phyloP scores from a whole-genome alignment of 2,888 invertebrate genomes.

The Andrena praecox region DNA sequence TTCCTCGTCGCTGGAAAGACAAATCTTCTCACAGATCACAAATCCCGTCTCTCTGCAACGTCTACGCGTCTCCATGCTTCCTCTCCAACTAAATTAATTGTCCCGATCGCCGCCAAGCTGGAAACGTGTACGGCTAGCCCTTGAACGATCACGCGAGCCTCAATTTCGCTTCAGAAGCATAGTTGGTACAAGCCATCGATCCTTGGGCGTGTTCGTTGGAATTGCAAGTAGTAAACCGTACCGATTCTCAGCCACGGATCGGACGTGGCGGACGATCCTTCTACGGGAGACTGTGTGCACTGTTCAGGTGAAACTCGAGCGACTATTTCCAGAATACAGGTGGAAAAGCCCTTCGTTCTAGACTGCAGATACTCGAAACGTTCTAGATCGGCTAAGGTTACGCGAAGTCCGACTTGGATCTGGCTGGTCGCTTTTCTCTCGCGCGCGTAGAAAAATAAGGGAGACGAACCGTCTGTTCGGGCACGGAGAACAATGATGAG shows the following conservation, averaged over 20 bases:
- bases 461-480: constrained; percentile 34
- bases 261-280: too few relatives aligned
- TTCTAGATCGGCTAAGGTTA: not conserved
- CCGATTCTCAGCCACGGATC: not conserved
- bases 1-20: constrained; percentile 35
- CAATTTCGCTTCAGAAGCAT: not conserved
- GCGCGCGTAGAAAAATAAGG: constrained; percentile 55
- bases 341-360: not conserved
- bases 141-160: not conserved
- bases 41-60: constrained; percentile 19
- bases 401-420: constrained; percentile 12
- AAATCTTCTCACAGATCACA: constrained; percentile 29
- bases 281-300: not conserved
- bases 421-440: not conserved
- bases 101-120: not conserved
- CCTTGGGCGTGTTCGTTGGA: not conserved
- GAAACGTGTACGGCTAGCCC: not conserved
- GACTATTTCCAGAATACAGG: not conserved
- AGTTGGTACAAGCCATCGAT: not conserved
- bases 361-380: not conserved
- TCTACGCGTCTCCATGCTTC: constrained; percentile 8
- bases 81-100: constrained; percentile 1
- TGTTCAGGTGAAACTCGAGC: constrained; percentile 19
- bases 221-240: not conserved
- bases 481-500: constrained; percentile 47